A percentile compares a stretch with the other conserved stretches of the same genome.
Conservation (phyloP, 2,113 vertebrate genomes). For the Peromyscus polionotus region DNA sequence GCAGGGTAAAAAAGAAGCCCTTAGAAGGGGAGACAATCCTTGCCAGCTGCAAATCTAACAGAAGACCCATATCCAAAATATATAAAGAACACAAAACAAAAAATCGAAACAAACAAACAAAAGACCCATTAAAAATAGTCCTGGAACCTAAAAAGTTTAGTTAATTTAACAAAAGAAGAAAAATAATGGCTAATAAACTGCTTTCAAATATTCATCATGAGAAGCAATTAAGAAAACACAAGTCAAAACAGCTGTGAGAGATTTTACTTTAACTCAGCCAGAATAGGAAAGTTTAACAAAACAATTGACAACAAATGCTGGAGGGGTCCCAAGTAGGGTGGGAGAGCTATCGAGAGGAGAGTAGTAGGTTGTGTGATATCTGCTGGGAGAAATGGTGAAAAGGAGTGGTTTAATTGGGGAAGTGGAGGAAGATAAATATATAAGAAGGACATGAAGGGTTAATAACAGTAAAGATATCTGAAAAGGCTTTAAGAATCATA, state of each 20-base stretch:
- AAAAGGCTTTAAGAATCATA: not conserved
- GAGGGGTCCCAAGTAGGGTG: not conserved
- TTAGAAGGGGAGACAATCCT: not conserved
- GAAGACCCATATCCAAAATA: not conserved
- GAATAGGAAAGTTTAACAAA: not conserved
- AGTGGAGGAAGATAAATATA: not conserved
- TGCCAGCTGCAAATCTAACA: not conserved
- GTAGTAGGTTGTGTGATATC: not conserved
- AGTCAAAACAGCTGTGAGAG: not conserved
- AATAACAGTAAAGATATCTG: not conserved
- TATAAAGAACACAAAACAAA: not conserved
- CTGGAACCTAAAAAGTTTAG: not conserved
- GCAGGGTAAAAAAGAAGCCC: not conserved
- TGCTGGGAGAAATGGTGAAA: not conserved
- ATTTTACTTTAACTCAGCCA: not conserved
- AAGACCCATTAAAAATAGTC: not conserved
- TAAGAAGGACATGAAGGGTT: not conserved
- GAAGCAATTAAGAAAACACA: not conserved
- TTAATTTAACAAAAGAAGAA: too few relatives aligned
- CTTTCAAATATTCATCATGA: not conserved
- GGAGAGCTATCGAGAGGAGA: not conserved
- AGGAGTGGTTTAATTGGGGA: not conserved
- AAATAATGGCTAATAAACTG: not conserved
- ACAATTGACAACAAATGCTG: not conserved
- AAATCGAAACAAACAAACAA: not conserved